A percentile compares a stretch with the other conserved stretches of the same genome.
phyloP scores from a whole-genome alignment of 2,797 vertebrate species.

The Protonibea diacanthus region DNA sequence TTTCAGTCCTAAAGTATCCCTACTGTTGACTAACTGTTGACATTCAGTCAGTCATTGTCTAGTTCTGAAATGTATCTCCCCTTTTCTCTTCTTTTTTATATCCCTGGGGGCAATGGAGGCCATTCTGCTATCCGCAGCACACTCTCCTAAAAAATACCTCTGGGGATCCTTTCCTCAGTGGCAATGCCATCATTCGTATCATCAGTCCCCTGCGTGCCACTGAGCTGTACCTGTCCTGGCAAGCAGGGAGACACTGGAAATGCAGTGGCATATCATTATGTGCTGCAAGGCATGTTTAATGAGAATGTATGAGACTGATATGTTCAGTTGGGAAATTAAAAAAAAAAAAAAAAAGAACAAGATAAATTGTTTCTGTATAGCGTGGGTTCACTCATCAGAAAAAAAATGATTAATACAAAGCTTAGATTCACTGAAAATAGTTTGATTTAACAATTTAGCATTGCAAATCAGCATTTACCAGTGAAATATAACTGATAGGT shows the following conservation, averaged over 20 bases:
- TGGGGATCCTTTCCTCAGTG: slow-evolving; percentile 63
- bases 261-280: slow-evolving; percentile 41
- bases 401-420: background rate
- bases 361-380: background rate
- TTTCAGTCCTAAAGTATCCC: slow-evolving; percentile 22
- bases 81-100: slow-evolving; percentile 38
- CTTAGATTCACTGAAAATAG: background rate
- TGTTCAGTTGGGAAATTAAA: slow-evolving; percentile 19
- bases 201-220: slow-evolving; percentile 63
- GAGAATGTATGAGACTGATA: slow-evolving; percentile 32
- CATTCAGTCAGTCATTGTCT: slow-evolving; percentile 21
- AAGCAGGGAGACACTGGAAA: slow-evolving; percentile 43
- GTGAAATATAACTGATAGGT: background rate
- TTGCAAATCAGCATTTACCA: background rate
- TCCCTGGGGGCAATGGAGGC: slow-evolving; percentile 57
- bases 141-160: slow-evolving; percentile 67
- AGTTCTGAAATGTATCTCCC: slow-evolving; percentile 51
- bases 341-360: slow-evolving; percentile 15
- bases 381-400: background rate
- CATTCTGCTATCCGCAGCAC: slow-evolving; percentile 73
- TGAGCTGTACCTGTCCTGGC: slow-evolving; percentile 58
- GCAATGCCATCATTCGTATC: slow-evolving; percentile 61
- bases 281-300: slow-evolving; percentile 31
- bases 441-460: slow-evolving; percentile 12
- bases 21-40: slow-evolving; percentile 39